A percentile compares a stretch with the other conserved stretches of the same genome.
These are phyloP conservation scores for Plebejus argus DNA, from an alignment of 2,888 invertebrate genomes.

Conservation along the genomic window DNA sequence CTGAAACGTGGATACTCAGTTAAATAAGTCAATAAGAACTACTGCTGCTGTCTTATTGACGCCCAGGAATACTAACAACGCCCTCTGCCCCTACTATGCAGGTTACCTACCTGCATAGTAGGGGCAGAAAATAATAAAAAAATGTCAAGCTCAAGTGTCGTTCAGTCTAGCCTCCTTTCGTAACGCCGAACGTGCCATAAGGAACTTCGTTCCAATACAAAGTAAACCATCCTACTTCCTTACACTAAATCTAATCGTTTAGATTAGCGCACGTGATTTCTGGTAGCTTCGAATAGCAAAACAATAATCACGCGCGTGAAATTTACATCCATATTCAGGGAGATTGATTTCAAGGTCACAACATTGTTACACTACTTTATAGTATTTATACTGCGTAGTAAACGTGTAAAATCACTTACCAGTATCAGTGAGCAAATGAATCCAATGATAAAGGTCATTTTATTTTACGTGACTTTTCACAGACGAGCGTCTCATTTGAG, in stretches of 20 bases:
- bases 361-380: neutral
- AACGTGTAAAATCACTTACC: constrained; percentile 53
- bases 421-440: constrained; percentile 65
- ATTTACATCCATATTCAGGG: neutral
- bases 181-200: too few relatives aligned
- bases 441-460: constrained; percentile 65
- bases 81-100: too few relatives aligned
- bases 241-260: too few relatives aligned
- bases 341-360: neutral
- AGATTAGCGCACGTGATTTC: too few relatives aligned
- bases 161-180: too few relatives aligned
- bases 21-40: constrained; percentile 9
- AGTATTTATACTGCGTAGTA: neutral
- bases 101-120: too few relatives aligned
- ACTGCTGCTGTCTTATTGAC: neutral
- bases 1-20: constrained; percentile 48
- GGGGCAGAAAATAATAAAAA: too few relatives aligned
- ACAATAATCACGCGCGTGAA: neutral
- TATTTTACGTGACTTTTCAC: constrained; percentile 43
- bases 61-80: too few relatives aligned
- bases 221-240: too few relatives aligned
- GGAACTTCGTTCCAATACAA: too few relatives aligned
- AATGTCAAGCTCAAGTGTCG: too few relatives aligned
- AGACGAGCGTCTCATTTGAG: constrained; percentile 63
- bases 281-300: too few relatives aligned